A percentile compares a stretch with the other conserved stretches of the same genome.
Conservation (phyloP, 2,888 invertebrate species). For the Dusona sp. region DNA sequence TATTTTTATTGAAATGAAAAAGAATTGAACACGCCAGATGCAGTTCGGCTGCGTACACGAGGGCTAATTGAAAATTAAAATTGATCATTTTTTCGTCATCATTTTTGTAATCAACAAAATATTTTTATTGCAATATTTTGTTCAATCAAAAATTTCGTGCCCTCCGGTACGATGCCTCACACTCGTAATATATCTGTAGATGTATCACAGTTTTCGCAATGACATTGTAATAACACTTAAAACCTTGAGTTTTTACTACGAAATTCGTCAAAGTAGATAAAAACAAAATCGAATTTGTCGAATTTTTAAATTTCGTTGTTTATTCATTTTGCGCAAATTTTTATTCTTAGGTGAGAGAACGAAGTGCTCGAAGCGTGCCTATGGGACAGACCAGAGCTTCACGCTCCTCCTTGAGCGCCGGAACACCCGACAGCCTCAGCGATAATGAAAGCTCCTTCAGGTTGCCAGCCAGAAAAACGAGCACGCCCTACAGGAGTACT, state of each 20-base stretch:
- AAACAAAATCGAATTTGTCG: constrained; percentile 2
- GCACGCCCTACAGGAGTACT: constrained; percentile 87
- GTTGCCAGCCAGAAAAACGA: constrained; percentile 89
- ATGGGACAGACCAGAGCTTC: constrained; percentile 92
- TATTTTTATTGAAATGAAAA: constrained; percentile 55
- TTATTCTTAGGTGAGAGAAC: constrained; percentile 92
- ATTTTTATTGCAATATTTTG: background rate
- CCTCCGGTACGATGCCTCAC: constrained; percentile 47
- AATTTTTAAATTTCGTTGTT: background rate
- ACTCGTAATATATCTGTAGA: constrained; percentile 54
- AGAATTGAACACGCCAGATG: constrained; percentile 54
- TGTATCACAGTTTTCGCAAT: constrained; percentile 40
- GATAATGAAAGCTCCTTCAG: constrained; percentile 93
- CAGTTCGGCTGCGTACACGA: constrained; percentile 59
- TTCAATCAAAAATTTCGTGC: constrained; percentile 10
- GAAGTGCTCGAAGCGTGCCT: constrained; percentile 95
- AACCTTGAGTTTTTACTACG: constrained; percentile 32
- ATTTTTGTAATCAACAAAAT: background rate
- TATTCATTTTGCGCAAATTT: background rate
- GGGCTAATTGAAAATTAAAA: constrained; percentile 12
- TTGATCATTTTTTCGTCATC: background rate
- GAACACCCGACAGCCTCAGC: constrained; percentile 95
- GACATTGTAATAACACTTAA: constrained; percentile 45
- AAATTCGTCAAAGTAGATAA: constrained; percentile 29
- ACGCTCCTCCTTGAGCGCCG: constrained; percentile 92